Base-by-base conservation (phyloP, 2,888 invertebrate species). In the Taenaris catops region DNA sequence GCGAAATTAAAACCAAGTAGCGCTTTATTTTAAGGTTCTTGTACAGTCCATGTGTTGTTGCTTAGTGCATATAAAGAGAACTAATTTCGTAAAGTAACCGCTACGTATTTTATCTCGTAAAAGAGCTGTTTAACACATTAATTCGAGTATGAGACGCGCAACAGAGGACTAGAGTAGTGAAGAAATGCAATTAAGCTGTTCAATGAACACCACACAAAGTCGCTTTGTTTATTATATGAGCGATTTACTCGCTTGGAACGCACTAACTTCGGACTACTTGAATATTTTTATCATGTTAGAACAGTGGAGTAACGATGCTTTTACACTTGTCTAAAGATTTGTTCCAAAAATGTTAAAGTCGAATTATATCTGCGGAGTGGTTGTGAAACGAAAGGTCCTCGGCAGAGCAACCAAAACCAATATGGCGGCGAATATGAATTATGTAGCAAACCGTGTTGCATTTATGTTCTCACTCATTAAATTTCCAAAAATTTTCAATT, bases 171-270 rank as follows among this genome's bases (percentile, higher is more conserved):
- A n/a, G n/a, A 45, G 44, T 64, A 58, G 58, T 53, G 63, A 79
- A 76, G 73, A 73, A 74, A 72, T 58, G 63, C 71, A 79, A 80
- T 78, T 80, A 78, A 74, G 56, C 71, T 70, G 76, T 73, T 78
- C 78, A 78, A 63, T 81, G 80, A 78, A 67, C 63, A 71, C 57
- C 55, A 48, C 58, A 68, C 67, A 71, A 65, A 70, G 70, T 65
- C 48, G 57, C 69, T 72, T 70, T 75, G 74, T 74, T 73, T 75
- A 32, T 32, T 17, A 64, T 68, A 59, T 65, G 62, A 60, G 52
- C 51, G 54, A 61, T 44, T 53, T 65, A 57, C 60, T 65, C 62
- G 62, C 34, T 48, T 53, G 69, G 68, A 75, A 72, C 59, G 46
- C 53, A 51, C 56, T 43, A 52, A 60, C 61, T 58, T 54, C 46